Base-by-base conservation (phyloP, 2,797 vertebrate genomes). In the Typhlichthys subterraneus region DNA sequence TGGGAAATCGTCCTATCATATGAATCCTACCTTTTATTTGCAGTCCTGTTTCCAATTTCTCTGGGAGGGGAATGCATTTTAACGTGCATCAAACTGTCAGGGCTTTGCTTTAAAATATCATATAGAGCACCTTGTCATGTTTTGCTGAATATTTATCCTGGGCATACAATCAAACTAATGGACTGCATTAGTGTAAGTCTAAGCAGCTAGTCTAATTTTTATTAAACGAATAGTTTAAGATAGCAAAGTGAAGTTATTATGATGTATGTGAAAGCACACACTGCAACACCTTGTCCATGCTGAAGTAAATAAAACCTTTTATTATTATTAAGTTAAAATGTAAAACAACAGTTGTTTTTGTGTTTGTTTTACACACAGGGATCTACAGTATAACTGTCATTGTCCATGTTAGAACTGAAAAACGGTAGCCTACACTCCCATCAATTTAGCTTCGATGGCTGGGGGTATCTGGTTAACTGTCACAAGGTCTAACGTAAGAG, bases 21-120 rank as follows among this genome's bases (percentile, higher is more conserved):
- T 38, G 9, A 31, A 8, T 46, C n/a, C 33, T 55, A 4, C 31
- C 53, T 38, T 17, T 67, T 69, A 57, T 61, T 55, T 23, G 63
- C 53, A 46, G 60, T 62, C 54, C 53, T 83, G 67, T 70, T 82
- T 70, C 56, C 76, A 67, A 76, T 81, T 88, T 67, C n/a, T 9
- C 4, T 5, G 53, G 12, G 13, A 61, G 68, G 3, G 4, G 29
- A 19, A 33, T 56, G 71, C 65, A 72, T 70, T 87, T 84, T 76
- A 69, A 81, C 69, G 57, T 82, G 76, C 71, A 57, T 85, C 78
- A 85, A 80, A 71, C 67, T 76, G 73, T 81, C 75, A 70, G 50
- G 77, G 68, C 69, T 69, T 52, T 65, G 46, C 56, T 23, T 23
- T 23, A 23, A 23, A 23, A 23, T 23, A 19, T 19, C 19, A 19